phyloP scores from a whole-genome alignment of 2,113 vertebrate species.

The Platysternon megacephalum region DNA sequence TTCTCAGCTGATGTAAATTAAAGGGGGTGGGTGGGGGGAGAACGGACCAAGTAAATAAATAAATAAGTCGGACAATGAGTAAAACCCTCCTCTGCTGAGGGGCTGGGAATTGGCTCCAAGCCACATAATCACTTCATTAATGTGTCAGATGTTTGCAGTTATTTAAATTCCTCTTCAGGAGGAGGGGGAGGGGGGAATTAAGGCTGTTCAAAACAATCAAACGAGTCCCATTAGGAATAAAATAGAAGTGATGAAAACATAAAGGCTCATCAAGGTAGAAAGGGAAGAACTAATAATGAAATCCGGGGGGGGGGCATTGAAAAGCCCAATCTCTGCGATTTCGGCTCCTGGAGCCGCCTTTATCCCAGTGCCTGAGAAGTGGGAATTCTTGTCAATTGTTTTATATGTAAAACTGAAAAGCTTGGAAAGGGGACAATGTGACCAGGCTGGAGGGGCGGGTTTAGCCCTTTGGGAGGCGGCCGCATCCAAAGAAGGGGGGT shows the following conservation, averaged over 20 bases:
- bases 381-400: background rate
- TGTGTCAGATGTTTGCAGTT: conserved; percentile 36
- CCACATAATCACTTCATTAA: background rate
- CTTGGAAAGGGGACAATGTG: background rate
- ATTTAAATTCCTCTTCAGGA: conserved; percentile 77
- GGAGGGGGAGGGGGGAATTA: conserved; percentile 65
- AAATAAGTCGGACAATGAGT: no score
- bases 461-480: background rate
- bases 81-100: background rate
- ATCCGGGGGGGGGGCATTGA: background rate
- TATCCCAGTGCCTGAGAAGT: background rate
- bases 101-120: background rate
- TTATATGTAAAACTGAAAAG: background rate
- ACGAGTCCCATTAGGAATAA: background rate
- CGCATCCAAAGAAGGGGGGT: background rate
- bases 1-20: background rate
- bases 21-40: background rate
- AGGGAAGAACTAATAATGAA: background rate
- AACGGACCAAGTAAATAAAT: no score
- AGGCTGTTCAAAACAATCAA: conserved; percentile 28
- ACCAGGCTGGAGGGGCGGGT: background rate
- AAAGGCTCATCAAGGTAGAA: background rate
- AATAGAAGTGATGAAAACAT: background rate
- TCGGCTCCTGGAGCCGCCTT: background rate
- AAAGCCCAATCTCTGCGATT: background rate